Evolutionary conservation across 2,113 vertebrate species (phyloP).

Genomic region (Cyprinodon variegatus): DNA sequence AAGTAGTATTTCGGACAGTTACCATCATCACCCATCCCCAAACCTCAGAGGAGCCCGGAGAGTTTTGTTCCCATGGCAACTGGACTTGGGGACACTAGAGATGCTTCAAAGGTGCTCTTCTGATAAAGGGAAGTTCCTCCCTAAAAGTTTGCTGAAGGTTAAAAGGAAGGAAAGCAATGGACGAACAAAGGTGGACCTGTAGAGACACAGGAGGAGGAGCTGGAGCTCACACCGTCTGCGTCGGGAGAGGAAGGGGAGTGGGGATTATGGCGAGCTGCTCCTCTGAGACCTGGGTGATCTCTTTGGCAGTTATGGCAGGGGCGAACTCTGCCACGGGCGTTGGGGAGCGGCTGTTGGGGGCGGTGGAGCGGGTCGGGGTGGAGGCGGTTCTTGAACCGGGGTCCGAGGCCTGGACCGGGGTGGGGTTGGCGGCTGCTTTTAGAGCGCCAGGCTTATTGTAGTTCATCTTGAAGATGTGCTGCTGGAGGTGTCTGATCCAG

Average conservation of each 20-base stretch:
- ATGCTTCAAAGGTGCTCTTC: slow-evolving; percentile 70
- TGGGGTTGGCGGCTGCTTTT: slow-evolving; percentile 46
- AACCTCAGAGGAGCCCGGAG: slow-evolving; percentile 33
- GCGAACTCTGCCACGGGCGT: slow-evolving; percentile 26
- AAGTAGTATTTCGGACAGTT: slow-evolving; percentile 47
- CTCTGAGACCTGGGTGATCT: slow-evolving; percentile 50
- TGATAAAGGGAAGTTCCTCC: slow-evolving; percentile 48
- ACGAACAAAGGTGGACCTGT: slow-evolving; percentile 8
- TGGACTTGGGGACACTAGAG: slow-evolving; percentile 59
- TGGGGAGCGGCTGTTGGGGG: slow-evolving; percentile 43
- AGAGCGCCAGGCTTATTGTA: slow-evolving; percentile 84
- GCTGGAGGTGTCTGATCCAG: slow-evolving; percentile 94
- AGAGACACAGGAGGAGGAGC: slow-evolving; percentile 6
- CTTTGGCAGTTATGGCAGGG: slow-evolving; percentile 55
- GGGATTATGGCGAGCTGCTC: slow-evolving; percentile 58
- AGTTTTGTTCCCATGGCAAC: slow-evolving; percentile 61
- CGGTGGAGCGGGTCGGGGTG: slow-evolving; percentile 33
- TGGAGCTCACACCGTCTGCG: slow-evolving; percentile 54
- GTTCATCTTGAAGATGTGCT: slow-evolving; percentile 96
- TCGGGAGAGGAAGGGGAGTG: slow-evolving; percentile 48
- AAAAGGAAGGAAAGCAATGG: slow-evolving; percentile 44
- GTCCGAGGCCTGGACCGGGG: slow-evolving; percentile 32
- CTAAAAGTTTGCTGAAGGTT: slow-evolving; percentile 59
- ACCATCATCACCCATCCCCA: slow-evolving; percentile 34
- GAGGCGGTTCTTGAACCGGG: slow-evolving; percentile 60